These are phyloP conservation scores for Drosophila tanythrix DNA, from an alignment of 2,888 invertebrate species.

Conservation along the genomic window DNA sequence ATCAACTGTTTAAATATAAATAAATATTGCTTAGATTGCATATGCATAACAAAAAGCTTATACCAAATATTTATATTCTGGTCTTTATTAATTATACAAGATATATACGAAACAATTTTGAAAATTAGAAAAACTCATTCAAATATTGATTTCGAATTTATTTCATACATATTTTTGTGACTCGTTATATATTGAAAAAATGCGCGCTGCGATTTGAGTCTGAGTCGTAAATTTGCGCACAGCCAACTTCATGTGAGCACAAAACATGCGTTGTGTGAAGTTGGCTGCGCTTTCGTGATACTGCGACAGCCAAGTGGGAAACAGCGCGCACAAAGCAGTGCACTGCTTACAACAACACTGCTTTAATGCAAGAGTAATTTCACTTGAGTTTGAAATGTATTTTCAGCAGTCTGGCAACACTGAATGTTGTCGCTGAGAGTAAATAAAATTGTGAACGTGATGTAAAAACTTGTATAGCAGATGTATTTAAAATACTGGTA, in stretches of 20 bases:
- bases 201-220: not conserved
- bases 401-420: slow-evolving; percentile 29
- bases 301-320: not conserved
- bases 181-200: not conserved
- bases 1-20: slow-evolving; percentile 22
- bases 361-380: not conserved
- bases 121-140: not conserved
- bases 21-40: slow-evolving; percentile 13
- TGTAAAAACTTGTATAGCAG: not conserved
- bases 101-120: not conserved
- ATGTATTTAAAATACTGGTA: not conserved
- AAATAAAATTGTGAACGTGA: no score
- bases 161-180: not conserved
- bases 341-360: not conserved
- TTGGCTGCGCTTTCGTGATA: slow-evolving; percentile 27
- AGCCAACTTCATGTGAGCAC: slow-evolving; percentile 15
- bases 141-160: not conserved
- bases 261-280: slow-evolving; percentile 19
- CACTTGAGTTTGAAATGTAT: not conserved
- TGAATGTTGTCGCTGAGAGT: not conserved
- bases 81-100: not conserved
- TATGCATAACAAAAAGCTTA: no score
- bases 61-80: not conserved
- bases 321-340: not conserved
- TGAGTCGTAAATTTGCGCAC: not conserved